Percentiles rank a stretch among this genome's conserved stretches.
These are phyloP conservation scores for Onychomys torridus DNA, from an alignment of 2,797 vertebrate genomes.

Conservation along the genomic window DNA sequence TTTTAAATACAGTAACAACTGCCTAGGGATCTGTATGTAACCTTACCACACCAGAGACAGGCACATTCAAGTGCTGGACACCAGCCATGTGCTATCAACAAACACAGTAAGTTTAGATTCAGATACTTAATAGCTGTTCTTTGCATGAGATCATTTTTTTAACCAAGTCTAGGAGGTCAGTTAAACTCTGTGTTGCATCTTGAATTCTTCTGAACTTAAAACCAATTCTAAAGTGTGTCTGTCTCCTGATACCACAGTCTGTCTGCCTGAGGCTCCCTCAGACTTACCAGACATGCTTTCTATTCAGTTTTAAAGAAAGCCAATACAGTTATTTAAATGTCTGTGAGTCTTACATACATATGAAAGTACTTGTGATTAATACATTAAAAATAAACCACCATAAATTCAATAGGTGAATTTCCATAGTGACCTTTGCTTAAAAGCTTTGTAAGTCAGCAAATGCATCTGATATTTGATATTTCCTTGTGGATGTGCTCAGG, in stretches of 20 bases:
- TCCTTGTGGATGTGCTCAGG: not conserved
- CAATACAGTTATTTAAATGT: not conserved
- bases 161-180: not conserved
- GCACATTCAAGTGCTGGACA: not conserved
- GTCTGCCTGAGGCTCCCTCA: not conserved
- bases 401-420: conserved; percentile 31
- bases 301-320: conserved; percentile 22
- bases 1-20: not conserved
- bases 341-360: conserved; percentile 13
- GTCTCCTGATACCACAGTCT: not conserved
- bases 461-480: conserved; percentile 43
- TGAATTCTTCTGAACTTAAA: not conserved
- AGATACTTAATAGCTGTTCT: not conserved
- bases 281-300: not conserved
- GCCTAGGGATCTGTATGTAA: not conserved
- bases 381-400: conserved; percentile 1
- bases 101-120: not conserved
- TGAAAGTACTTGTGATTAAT: not conserved
- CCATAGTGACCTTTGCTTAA: conserved; percentile 19
- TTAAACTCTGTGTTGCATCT: not conserved
- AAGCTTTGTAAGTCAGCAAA: conserved; percentile 24
- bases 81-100: not conserved
- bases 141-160: not conserved
- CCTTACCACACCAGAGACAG: not conserved
- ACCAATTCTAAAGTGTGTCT: not conserved